Conservation (phyloP, 2,113 vertebrate species). For the Nicator chloris region DNA sequence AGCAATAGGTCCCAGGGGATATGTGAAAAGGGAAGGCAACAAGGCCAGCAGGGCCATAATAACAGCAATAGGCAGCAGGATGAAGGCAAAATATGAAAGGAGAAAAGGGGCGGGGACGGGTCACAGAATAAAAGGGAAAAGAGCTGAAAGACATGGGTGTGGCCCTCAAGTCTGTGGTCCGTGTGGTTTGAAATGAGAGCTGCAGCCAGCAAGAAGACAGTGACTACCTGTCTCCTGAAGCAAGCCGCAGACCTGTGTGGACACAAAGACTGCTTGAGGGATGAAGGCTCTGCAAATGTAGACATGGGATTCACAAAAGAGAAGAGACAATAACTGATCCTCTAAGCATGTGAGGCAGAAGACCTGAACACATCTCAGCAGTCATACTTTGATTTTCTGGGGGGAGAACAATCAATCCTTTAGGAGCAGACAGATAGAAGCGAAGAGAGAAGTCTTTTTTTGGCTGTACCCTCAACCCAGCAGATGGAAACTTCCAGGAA, state of each 20-base stretch:
- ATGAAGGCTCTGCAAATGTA: not conserved
- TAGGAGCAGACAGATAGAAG: not conserved
- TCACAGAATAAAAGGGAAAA: not conserved
- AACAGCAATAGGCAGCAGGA: accelerated
- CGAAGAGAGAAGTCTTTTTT: not conserved
- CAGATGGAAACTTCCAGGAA: not conserved
- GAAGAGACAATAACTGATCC: not conserved
- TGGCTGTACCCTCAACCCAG: not conserved
- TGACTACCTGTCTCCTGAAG: not conserved
- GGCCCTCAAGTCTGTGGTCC: not conserved
- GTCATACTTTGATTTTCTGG: not conserved
- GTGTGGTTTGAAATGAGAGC: not conserved
- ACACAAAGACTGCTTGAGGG: not conserved
- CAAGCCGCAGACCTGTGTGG: accelerated
- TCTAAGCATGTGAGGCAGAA: not conserved
- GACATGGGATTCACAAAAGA: not conserved
- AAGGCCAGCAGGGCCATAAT: accelerated
- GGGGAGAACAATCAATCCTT: not conserved
- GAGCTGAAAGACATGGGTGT: not conserved
- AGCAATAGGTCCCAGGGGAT: not conserved
- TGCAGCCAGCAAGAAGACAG: not conserved
- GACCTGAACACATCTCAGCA: not conserved
- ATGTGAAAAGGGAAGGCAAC: not conserved
- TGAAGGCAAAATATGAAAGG: not conserved
- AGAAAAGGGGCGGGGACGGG: not conserved